Conservation (phyloP, 2,113 vertebrate genomes). For the Trematocara nigrifrons region DNA sequence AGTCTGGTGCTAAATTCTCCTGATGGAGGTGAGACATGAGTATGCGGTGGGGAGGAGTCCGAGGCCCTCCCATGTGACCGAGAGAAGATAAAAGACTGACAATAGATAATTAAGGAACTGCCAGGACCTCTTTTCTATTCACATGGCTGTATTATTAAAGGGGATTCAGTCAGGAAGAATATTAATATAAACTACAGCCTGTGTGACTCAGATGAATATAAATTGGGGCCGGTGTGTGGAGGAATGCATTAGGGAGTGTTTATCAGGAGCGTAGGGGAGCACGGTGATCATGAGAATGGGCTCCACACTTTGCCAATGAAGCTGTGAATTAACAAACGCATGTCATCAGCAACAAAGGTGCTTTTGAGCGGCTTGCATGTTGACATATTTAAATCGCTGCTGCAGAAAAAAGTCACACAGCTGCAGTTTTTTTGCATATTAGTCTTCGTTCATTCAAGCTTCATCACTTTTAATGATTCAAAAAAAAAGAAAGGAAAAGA, state of each 20-base stretch:
- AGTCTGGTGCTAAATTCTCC: constrained; percentile 44
- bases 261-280: neutral
- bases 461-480: neutral
- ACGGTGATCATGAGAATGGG: neutral
- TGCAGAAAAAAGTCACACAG: neutral
- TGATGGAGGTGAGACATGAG: constrained; percentile 37
- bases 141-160: constrained; percentile 55
- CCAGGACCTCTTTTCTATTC: constrained; percentile 40
- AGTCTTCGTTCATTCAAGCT: neutral
- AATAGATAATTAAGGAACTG: constrained; percentile 67
- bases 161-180: constrained; percentile 38
- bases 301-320: neutral
- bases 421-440: neutral
- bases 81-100: constrained; percentile 52
- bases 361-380: neutral
- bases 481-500: neutral
- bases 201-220: constrained; percentile 32
- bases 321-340: neutral
- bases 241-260: constrained; percentile 26
- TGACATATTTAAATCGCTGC: neutral
- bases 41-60: constrained; percentile 15
- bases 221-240: constrained; percentile 3
- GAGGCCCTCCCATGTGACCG: constrained; percentile 21
- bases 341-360: neutral
- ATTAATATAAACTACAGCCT: constrained; percentile 56